These are phyloP conservation scores for Antheraea pernyi DNA, from an alignment of 1,140 invertebrate genomes.

Conservation along the genomic window DNA sequence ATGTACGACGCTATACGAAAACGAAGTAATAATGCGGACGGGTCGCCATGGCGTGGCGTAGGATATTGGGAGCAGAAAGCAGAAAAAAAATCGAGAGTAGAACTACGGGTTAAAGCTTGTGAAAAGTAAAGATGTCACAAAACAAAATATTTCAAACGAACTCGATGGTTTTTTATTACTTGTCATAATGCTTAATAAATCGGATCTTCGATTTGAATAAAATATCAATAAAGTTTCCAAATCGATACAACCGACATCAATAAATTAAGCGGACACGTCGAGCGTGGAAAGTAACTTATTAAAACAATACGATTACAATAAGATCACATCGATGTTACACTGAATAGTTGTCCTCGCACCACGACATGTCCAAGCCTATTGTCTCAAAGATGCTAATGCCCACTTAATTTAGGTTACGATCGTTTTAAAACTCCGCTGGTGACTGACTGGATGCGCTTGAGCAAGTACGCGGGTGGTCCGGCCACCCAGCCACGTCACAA, in stretches of 20 bases:
- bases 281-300: background rate
- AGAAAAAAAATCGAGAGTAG: too few species aligned
- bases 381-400: conserved; percentile 34
- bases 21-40: too few species aligned
- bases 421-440: conserved; percentile 6
- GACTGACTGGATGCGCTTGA: conserved; percentile 21
- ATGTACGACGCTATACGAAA: too few species aligned
- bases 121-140: too few species aligned
- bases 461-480: conserved; percentile 51
- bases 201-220: background rate
- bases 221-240: background rate
- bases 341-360: conserved; percentile 7
- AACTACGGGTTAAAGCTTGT: too few species aligned
- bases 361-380: conserved; percentile 25
- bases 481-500: conserved; percentile 44
- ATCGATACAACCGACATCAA: background rate
- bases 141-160: too few species aligned
- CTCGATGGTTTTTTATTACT: too few species aligned
- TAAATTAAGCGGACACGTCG: conserved; percentile 1
- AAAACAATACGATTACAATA: conserved; percentile 7
- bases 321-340: conserved; percentile 9
- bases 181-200: background rate
- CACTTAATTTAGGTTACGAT: conserved; percentile 47
- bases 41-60: too few species aligned
- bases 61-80: too few species aligned